Evolutionary conservation across 2,113 vertebrate genomes (phyloP), one percentile per base, ranked within the genome.

Genomic region (Pseudorhombus dupliciocellatus): DNA sequence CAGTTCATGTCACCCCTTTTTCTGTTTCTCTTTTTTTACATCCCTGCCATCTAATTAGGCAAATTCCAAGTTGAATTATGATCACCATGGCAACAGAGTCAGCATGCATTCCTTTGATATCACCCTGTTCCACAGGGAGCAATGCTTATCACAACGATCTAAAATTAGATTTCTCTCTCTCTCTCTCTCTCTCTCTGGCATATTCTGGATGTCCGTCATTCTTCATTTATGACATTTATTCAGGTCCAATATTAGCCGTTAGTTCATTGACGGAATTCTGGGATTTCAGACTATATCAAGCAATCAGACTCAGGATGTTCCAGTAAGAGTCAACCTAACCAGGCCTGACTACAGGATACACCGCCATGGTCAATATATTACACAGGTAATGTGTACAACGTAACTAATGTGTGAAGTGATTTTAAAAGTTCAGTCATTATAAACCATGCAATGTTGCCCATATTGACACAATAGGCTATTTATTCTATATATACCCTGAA

Each of bases 1-100:
- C 70, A 42, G 51, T 66, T 70, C 63, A 18, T 46, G 34, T 20
- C 37, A 58, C 70, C 52, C 64, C 56, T 55, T 61, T 34, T 58
- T 46, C 37, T 71, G 22, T 34, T 5, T 12, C 22, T 28, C 42
- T 15, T 52, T 46, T 77, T 71, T 71, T 26, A 71, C 48, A 60
- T 55, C 69, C 46, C 60, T 74, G 70, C 66, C 73, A 70, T 74
- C 60, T 83, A 91, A 92, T 91, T 89, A 92, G 84, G 52, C 78
- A 60, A 81, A 74, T 72, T 88, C 84, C 87, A 87, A 88, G 84
- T 73, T 83, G 85, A 89, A 84, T 91, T 90, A 79, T 67, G 42
- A 76, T 94, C 67, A 28, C 91, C 90, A 92, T 93, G 90, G 92
- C 79, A 93, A 93, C 91, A 83, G 80, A 86, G 87, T 78, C 86